Evolutionary conservation across 1,140 invertebrate species (phyloP).

Genomic region (Pogonognathellus flavescens): DNA sequence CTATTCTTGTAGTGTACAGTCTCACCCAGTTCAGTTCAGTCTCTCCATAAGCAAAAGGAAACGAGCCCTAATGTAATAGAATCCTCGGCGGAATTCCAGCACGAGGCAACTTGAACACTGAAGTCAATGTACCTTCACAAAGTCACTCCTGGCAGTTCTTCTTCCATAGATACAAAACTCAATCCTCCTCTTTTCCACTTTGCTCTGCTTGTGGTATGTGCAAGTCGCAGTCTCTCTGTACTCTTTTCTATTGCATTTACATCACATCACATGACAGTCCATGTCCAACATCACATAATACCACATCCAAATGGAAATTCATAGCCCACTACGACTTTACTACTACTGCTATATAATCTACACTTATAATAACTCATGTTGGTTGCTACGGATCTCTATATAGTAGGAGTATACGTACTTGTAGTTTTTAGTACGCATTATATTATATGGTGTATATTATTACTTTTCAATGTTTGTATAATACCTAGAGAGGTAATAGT

Average conservation of each 20-base stretch:
- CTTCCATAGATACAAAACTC: constrained; percentile 42
- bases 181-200: not conserved
- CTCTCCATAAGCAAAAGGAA: constrained; percentile 44
- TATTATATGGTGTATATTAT: no score
- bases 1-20: constrained; percentile 19
- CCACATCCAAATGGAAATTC: not conserved
- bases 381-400: no score
- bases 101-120: constrained; percentile 61
- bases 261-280: not conserved
- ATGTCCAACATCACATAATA: constrained; percentile 14
- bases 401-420: no score
- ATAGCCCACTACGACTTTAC: not conserved
- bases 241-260: constrained; percentile 28
- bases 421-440: no score
- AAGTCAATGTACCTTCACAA: constrained; percentile 65
- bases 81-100: constrained; percentile 64
- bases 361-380: no score
- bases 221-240: not conserved
- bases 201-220: not conserved
- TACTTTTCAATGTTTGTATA: no score
- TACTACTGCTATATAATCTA: no score
- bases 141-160: constrained; percentile 55
- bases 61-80: constrained; percentile 45
- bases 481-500: no score
- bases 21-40: constrained; percentile 14